A percentile compares a stretch with the other conserved stretches of the same genome.
These are phyloP conservation scores for Aplysina aerophoba DNA, from an alignment of 37 sponge, comb jelly and placozoan species.

Conservation along the genomic window DNA sequence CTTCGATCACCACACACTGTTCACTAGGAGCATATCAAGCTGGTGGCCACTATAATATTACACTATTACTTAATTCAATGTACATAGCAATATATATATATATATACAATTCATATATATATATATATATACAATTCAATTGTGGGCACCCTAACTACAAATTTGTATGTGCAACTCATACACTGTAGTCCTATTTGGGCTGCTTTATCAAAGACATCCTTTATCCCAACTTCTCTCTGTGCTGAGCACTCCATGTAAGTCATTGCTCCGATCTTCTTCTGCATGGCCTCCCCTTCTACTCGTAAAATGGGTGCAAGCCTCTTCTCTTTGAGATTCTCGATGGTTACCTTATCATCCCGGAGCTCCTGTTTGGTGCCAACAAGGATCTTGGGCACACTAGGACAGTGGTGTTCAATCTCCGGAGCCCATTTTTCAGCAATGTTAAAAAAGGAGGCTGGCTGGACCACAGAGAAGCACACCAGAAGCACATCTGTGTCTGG, in stretches of 20 bases:
- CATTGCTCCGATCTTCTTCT: slow-evolving; percentile 74
- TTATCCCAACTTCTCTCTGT: slow-evolving; percentile 83
- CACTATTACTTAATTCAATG: too few relatives aligned
- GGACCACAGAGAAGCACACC: slow-evolving; percentile 84
- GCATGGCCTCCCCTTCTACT: slow-evolving; percentile 78
- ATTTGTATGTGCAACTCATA: too few relatives aligned
- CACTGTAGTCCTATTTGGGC: slow-evolving; percentile 73
- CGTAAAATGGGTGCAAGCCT: slow-evolving; percentile 53
- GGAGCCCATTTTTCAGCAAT: slow-evolving; percentile 87
- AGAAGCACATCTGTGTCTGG: slow-evolving; percentile 91
- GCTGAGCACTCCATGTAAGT: slow-evolving; percentile 89
- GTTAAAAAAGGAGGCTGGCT: slow-evolving; percentile 79
- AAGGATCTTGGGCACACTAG: slow-evolving; percentile 84
- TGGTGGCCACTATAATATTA: too few relatives aligned
- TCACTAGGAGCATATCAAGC: too few relatives aligned
- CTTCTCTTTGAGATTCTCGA: slow-evolving; percentile 65
- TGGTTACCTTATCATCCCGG: slow-evolving; percentile 65
- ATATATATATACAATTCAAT: too few relatives aligned
- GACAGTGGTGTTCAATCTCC: slow-evolving; percentile 85
- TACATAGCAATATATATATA: too few relatives aligned
- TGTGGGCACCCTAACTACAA: too few relatives aligned
- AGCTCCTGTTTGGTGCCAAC: slow-evolving; percentile 91
- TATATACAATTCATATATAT: too few relatives aligned
- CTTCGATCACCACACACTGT: too few relatives aligned
- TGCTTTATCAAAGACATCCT: slow-evolving; percentile 91